A percentile compares a stretch with the other conserved stretches of the same genome.
Evolutionary conservation across 1,140 invertebrate genomes (phyloP).

Genomic region (Chironomus striatipennis): DNA sequence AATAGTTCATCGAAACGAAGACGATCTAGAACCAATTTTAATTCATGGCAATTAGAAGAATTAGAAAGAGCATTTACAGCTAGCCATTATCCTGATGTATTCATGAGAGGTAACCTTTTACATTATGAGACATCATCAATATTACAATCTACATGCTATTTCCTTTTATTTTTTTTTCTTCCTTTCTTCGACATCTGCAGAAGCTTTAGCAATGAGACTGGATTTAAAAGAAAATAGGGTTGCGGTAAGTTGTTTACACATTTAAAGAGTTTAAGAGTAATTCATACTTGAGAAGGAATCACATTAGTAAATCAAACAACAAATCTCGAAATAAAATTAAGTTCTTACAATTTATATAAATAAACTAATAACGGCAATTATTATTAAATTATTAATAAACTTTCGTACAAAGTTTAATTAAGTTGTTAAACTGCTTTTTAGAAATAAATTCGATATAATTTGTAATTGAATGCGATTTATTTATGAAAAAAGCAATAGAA

Average conservation of each 20-base stretch:
- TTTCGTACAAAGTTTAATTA: too few species aligned
- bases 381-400: too few species aligned
- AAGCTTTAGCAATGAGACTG: slow-evolving; percentile 87
- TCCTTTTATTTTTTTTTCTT: background rate
- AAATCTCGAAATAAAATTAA: too few species aligned
- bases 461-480: slow-evolving; percentile 14
- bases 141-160: background rate
- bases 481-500: background rate
- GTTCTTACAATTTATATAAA: too few species aligned
- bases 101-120: slow-evolving; percentile 61
- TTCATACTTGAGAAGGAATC: too few species aligned
- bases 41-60: slow-evolving; percentile 97
- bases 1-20: slow-evolving; percentile 55
- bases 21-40: slow-evolving; percentile 95
- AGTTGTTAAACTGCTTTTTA: background rate
- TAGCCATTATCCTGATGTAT: slow-evolving; percentile 97
- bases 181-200: slow-evolving; percentile 35
- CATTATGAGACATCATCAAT: background rate
- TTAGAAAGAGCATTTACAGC: slow-evolving; percentile 92
- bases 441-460: slow-evolving; percentile 14
- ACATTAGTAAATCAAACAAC: too few species aligned
- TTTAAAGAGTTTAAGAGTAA: background rate
- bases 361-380: too few species aligned
- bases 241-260: slow-evolving; percentile 67
- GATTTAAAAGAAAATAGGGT: slow-evolving; percentile 97